A percentile compares a stretch with the other conserved stretches of the same genome.
These are phyloP conservation scores for Decapterus maruadsi DNA, from an alignment of 2,797 vertebrate genomes.

Conservation along the genomic window DNA sequence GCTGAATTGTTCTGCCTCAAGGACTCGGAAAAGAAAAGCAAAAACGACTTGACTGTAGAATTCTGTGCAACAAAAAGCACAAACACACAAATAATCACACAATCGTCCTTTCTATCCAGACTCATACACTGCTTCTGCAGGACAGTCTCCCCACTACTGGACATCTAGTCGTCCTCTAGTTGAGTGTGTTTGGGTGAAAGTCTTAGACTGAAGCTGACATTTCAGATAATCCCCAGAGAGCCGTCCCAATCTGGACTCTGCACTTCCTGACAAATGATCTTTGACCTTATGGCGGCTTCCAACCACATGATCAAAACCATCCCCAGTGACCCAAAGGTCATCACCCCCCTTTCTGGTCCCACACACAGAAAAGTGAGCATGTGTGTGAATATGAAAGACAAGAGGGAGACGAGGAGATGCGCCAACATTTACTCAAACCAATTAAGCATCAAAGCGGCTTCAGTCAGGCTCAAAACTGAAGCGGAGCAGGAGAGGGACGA, in stretches of 20 bases:
- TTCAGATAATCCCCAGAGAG: constrained; percentile 56
- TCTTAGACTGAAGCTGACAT: constrained; percentile 57
- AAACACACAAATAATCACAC: not conserved
- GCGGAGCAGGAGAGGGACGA: not conserved
- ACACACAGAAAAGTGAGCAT: constrained; percentile 49
- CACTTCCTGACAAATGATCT: constrained; percentile 81
- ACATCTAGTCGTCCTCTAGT: constrained; percentile 1
- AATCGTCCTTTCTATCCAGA: not conserved
- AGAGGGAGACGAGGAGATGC: not conserved
- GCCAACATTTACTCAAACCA: not conserved
- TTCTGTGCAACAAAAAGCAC: too few relatives aligned
- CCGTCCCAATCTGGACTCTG: constrained; percentile 42
- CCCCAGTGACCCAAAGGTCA: constrained; percentile 54
- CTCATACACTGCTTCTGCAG: not conserved
- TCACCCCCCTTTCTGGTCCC: constrained; percentile 45
- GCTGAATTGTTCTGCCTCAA: constrained; percentile 5
- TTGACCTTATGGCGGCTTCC: constrained; percentile 56
- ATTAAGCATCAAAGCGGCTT: constrained; percentile 9
- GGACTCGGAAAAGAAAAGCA: not conserved
- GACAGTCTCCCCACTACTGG: not conserved
- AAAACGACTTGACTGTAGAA: not conserved
- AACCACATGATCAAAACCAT: constrained; percentile 72
- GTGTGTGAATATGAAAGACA: constrained; percentile 19
- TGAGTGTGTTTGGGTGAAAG: constrained; percentile 32
- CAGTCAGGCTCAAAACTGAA: constrained; percentile 1